Evolutionary conservation across 2,888 invertebrate species (phyloP).

Genomic region (Amiota communis): DNA sequence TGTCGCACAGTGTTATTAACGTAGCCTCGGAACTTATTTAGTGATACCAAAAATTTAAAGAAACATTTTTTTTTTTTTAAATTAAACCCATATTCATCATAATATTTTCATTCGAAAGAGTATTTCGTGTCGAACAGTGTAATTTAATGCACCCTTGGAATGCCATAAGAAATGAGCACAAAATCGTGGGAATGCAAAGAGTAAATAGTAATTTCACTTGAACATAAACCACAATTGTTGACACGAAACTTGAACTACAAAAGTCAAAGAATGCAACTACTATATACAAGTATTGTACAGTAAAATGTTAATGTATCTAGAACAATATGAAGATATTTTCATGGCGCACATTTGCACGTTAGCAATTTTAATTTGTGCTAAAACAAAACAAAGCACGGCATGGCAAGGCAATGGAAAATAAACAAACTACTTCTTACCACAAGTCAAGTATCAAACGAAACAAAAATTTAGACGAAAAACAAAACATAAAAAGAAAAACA

Average conservation of each 20-base stretch:
- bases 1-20: no score
- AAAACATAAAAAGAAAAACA: no score
- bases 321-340: not conserved
- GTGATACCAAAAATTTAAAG: no score
- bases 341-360: slow-evolving; percentile 46
- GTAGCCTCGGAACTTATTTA: no score
- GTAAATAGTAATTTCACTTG: slow-evolving; percentile 3
- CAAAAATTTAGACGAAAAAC: no score
- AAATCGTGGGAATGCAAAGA: not conserved
- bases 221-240: slow-evolving; percentile 26
- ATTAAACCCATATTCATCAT: no score
- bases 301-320: not conserved
- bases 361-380: slow-evolving; percentile 59
- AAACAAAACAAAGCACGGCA: slow-evolving; percentile 33
- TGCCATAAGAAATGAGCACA: not conserved
- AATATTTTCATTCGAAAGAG: no score
- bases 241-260: slow-evolving; percentile 20
- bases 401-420: slow-evolving; percentile 12
- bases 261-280: slow-evolving; percentile 13
- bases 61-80: no score
- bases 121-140: no score
- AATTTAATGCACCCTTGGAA: no score
- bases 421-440: no score
- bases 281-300: not conserved
- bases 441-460: no score